phyloP scores from a whole-genome alignment of 30 jellyfish, hydroid and myxozoan species.

The Cassiopea andromeda region DNA sequence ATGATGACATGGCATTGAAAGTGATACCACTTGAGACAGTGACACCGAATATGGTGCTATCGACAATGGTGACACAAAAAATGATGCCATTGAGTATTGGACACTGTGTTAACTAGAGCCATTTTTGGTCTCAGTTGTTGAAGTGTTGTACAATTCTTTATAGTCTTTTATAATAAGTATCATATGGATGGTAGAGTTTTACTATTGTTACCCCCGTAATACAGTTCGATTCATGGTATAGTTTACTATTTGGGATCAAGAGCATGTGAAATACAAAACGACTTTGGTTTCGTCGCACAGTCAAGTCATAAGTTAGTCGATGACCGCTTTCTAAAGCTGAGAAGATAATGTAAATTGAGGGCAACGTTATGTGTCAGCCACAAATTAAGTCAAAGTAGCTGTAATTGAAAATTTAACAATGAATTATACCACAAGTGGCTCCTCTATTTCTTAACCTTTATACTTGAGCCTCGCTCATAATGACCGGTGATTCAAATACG shows the following conservation, averaged over 20 bases:
- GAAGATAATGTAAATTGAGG: conserved; percentile 50
- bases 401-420: conserved; percentile 38
- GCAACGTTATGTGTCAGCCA: conserved; percentile 63
- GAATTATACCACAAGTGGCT: conserved; percentile 40
- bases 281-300: conserved; percentile 49
- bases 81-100: too few relatives aligned
- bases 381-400: conserved; percentile 36
- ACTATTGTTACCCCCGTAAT: conserved; percentile 28
- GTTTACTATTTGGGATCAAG: conserved; percentile 49
- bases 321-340: conserved; percentile 53
- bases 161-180: neutral
- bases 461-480: conserved; percentile 11
- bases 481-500: conserved; percentile 12
- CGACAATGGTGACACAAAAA: too few relatives aligned
- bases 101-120: too few relatives aligned
- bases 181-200: neutral
- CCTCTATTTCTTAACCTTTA: conserved; percentile 2
- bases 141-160: too few relatives aligned
- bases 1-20: too few relatives aligned
- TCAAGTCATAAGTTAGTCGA: conserved; percentile 11
- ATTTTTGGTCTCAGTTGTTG: too few relatives aligned
- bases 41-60: too few relatives aligned
- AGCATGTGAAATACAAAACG: conserved; percentile 25
- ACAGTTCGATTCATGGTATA: neutral
- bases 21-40: too few relatives aligned